A percentile compares a stretch with the other conserved stretches of the same genome.
phyloP scores from a whole-genome alignment of 2,113 vertebrate species.

The Seriola quinqueradiata region DNA sequence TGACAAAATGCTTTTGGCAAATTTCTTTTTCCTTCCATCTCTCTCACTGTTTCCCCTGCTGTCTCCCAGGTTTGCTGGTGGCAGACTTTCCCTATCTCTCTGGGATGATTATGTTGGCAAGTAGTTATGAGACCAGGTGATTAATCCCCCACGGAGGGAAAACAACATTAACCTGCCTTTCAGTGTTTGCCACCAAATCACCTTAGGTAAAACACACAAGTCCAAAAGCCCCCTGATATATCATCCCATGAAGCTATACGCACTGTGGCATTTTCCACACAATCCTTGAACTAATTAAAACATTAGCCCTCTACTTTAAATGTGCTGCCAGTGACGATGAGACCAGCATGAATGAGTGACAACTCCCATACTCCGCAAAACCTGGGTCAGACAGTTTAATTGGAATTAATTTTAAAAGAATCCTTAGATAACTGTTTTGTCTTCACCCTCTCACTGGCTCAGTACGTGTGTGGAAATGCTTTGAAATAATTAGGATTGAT shows the following conservation, averaged over 20 bases:
- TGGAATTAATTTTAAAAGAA: slow-evolving; percentile 24
- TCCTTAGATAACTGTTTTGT: slow-evolving; percentile 8
- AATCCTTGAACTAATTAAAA: slow-evolving; percentile 60
- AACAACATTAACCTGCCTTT: slow-evolving; percentile 77
- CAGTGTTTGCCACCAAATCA: slow-evolving; percentile 66
- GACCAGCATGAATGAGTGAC: slow-evolving; percentile 8
- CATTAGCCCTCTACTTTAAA: slow-evolving; percentile 24
- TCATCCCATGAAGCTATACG: slow-evolving; percentile 30
- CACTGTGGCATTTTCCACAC: slow-evolving; percentile 30
- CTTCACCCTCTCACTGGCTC: neutral
- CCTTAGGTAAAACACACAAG: slow-evolving; percentile 56
- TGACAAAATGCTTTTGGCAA: slow-evolving; percentile 39
- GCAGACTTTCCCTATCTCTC: slow-evolving; percentile 64
- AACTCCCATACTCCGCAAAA: slow-evolving; percentile 10
- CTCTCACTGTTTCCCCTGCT: slow-evolving; percentile 34
- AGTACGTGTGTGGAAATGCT: neutral
- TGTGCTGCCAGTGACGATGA: slow-evolving; percentile 16
- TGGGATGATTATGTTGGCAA: slow-evolving; percentile 76
- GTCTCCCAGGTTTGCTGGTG: slow-evolving; percentile 65
- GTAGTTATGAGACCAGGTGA: slow-evolving; percentile 74
- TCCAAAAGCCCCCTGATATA: slow-evolving; percentile 36
- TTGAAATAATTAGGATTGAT: neutral
- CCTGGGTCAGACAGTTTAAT: slow-evolving; percentile 22
- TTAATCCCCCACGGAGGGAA: slow-evolving; percentile 70
- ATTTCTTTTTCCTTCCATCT: slow-evolving; percentile 21